Evolutionary conservation across 2,797 vertebrate species (phyloP).

Genomic region (Synaphobranchus kaupii): DNA sequence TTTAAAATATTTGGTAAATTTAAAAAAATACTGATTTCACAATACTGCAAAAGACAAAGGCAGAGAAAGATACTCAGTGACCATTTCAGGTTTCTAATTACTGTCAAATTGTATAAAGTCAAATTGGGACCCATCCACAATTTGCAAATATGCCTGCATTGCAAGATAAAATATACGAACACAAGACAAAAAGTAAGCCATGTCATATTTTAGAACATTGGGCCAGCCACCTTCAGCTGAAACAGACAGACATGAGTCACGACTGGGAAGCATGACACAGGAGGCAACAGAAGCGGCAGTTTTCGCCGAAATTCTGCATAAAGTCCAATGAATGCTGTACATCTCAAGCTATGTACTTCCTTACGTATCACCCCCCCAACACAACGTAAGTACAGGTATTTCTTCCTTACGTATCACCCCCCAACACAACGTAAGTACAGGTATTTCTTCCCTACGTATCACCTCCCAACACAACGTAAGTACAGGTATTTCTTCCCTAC

Average conservation of each 20-base stretch:
- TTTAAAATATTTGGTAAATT: not conserved
- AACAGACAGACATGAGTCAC: not conserved
- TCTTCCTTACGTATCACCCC: no score
- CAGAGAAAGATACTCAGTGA: not conserved
- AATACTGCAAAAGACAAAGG: not conserved
- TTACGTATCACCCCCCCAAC: not conserved
- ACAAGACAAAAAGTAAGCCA: no score
- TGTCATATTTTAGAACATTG: not conserved
- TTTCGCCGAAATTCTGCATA: not conserved
- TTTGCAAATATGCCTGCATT: not conserved
- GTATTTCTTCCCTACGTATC: no score
- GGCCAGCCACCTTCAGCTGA: not conserved
- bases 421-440: no score
- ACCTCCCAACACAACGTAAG: no score
- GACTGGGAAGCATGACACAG: not conserved
- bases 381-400: no score
- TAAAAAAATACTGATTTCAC: not conserved
- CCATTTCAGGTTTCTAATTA: not conserved
- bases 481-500: no score
- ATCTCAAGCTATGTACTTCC: not conserved
- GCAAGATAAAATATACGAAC: no score
- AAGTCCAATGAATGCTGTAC: not conserved
- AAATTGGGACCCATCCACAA: not conserved
- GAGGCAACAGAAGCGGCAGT: not conserved
- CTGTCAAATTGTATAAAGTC: not conserved